A percentile compares a stretch with the other conserved stretches of the same genome.
Conservation (phyloP, 92 coral and sea anemone genomes). For the Umimayanthus chanpuru region DNA sequence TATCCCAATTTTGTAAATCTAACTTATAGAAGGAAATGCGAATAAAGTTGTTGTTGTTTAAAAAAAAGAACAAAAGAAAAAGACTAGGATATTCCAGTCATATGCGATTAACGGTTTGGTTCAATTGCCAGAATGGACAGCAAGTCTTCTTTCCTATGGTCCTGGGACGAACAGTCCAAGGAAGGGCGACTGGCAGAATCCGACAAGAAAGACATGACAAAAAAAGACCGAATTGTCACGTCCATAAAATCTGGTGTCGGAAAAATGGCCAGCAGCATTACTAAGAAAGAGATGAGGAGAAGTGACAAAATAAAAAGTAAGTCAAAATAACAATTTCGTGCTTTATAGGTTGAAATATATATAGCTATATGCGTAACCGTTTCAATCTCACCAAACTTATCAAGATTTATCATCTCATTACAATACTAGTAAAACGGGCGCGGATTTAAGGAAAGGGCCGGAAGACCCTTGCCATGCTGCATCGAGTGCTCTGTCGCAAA, state of each 20-base stretch:
- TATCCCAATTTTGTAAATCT: too few species aligned
- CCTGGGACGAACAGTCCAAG: constrained; percentile 20
- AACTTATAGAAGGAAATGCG: too few species aligned
- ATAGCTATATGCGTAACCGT: too few species aligned
- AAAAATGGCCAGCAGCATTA: background rate
- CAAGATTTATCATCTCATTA: background rate
- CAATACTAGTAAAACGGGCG: background rate
- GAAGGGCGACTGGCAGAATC: background rate
- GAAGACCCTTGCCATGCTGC: too few species aligned
- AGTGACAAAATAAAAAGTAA: background rate
- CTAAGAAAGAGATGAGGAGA: background rate
- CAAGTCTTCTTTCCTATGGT: constrained; percentile 16
- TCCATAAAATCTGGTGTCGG: constrained; percentile 16
- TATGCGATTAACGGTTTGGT: background rate
- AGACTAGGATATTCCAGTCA: background rate
- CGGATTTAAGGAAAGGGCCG: too few species aligned
- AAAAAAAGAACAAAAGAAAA: background rate
- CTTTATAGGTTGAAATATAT: background rate
- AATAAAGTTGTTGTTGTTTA: too few species aligned
- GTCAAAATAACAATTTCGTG: too few species aligned
- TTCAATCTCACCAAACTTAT: background rate
- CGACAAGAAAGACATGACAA: background rate
- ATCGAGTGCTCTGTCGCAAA: too few species aligned
- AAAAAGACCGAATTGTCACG: background rate
- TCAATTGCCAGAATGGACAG: background rate